phyloP scores from a whole-genome alignment of 2,113 vertebrate genomes.

The Erpornis zantholeuca region DNA sequence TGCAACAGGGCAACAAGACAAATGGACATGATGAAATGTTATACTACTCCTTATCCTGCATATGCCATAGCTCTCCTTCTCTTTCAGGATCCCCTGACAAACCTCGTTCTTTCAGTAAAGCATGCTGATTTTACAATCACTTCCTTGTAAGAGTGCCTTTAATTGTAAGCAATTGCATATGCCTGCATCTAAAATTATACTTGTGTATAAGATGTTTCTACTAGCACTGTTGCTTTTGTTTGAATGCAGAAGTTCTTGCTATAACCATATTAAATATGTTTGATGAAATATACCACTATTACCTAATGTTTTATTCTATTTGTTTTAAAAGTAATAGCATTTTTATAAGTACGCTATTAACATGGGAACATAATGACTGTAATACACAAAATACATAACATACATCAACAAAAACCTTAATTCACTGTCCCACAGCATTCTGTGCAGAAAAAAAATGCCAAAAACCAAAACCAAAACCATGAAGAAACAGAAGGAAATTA shows the following conservation, averaged over 20 bases:
- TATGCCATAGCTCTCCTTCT: not conserved
- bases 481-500: not conserved
- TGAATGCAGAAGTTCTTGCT: not conserved
- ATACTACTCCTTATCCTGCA: not conserved
- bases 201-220: not conserved
- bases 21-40: not conserved
- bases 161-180: not conserved
- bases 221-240: not conserved
- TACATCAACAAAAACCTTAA: not conserved
- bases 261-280: not conserved
- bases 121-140: not conserved
- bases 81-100: not conserved
- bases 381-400: not conserved
- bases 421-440: not conserved
- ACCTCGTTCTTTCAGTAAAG: not conserved
- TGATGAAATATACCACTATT: not conserved
- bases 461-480: fast-evolving
- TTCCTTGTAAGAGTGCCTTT: not conserved
- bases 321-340: not conserved
- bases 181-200: not conserved
- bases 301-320: not conserved
- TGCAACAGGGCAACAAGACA: not conserved
- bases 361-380: not conserved
- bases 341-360: not conserved
- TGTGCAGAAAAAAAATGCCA: not conserved